Evolutionary conservation across 2,888 invertebrate species (phyloP), one percentile per base, ranked within the genome.

Genomic region (Limnephilus marmoratus): DNA sequence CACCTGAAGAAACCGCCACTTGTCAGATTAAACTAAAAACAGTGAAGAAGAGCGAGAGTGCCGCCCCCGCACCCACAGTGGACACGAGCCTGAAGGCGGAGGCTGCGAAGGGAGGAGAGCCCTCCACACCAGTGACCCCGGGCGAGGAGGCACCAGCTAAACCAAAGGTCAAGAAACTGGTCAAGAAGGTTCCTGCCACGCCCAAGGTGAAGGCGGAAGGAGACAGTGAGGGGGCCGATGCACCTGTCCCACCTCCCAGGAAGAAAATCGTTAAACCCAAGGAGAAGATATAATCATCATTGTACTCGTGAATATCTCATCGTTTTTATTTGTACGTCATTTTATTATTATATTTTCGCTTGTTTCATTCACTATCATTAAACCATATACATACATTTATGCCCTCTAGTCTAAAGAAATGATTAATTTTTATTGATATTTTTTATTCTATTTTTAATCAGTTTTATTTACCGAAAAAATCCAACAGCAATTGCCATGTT

Each of bases 261-360:
- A 96, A 96, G 95, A 96, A 96, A 91, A 96, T 96, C 95, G 96
- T 96, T 95, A 96, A 96, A 94, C 96, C 96, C 94, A 96, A 96
- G 95, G 96, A 96, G 94, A 95, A 96, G 94, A 90, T 89, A 37
- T 90, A 86, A 83, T 37, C 81, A 90, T 34, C 24, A 90, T 34
- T 85, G 86, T 91, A 89, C 81, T 81, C 41, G 41, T 81, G 68
- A 68, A 68, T 68, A 68, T 68, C 24, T 24, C 24, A 82, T 90
- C 15, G 45, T 82, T 81, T 68, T 81, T 68, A 37, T 80, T 89
- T 89, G 31, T 89, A 81, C 37, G 82, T 31, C 34, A 82, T 68
- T 85, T 90, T 41, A 34, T 37, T 90, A 37, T 85, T 31, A 89
- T 29, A 49, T 86, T 86, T 29, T 41, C n/a, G 80, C 80, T 89